phyloP scores from a whole-genome alignment of 2,888 invertebrate genomes.

The Quadriops clusia region DNA sequence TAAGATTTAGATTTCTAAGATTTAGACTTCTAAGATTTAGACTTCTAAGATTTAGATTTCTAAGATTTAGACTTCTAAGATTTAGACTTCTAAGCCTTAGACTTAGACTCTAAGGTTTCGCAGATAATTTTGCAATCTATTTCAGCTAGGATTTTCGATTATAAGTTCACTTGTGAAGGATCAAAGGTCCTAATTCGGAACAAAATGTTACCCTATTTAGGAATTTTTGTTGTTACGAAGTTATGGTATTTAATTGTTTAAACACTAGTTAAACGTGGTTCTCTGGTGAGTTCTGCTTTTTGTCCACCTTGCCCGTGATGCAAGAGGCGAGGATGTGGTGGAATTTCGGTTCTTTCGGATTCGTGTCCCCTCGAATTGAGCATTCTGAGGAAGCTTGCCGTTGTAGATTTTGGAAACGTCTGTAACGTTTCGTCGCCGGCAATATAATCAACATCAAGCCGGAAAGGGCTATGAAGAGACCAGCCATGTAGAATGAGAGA shows the following conservation, averaged over 20 bases:
- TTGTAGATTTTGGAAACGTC: conserved; percentile 24
- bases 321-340: conserved; percentile 24
- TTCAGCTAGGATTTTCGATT: too few relatives aligned
- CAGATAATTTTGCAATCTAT: too few relatives aligned
- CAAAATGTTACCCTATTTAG: too few relatives aligned
- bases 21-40: too few relatives aligned
- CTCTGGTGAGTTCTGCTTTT: conserved; percentile 16
- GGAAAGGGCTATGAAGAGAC: conserved; percentile 65
- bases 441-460: conserved; percentile 48
- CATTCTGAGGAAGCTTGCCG: conserved; percentile 26
- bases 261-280: conserved; percentile 24
- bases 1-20: too few relatives aligned
- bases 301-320: conserved; percentile 22
- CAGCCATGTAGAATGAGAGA: conserved; percentile 70
- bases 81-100: too few relatives aligned
- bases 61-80: too few relatives aligned
- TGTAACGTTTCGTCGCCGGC: conserved; percentile 30
- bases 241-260: too few relatives aligned
- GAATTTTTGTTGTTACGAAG: conserved; percentile 5
- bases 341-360: conserved; percentile 21
- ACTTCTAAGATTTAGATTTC: too few relatives aligned
- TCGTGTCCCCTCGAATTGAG: conserved; percentile 16
- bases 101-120: too few relatives aligned
- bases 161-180: too few relatives aligned
- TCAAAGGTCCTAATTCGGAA: too few relatives aligned